Evolutionary conservation across 2,888 invertebrate species (phyloP), one percentile per base, ranked within the genome.

Genomic region (Eilema caniola): DNA sequence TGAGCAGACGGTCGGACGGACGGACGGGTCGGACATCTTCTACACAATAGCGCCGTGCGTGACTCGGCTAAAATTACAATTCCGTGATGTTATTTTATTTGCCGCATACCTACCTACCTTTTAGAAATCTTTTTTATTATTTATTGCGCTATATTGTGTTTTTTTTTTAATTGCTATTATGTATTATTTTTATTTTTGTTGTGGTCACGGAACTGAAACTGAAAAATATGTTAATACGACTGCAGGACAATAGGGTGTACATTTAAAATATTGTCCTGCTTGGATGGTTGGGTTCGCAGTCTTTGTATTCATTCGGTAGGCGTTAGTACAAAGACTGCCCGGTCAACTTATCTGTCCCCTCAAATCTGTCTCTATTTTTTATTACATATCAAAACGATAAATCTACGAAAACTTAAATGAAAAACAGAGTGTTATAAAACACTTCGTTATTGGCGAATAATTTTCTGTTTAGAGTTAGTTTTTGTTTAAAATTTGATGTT

Each of bases 41-140:
- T 33, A 64, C 63, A 81, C 77, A 81, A 81, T 70, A 71, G 81
- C n/a, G 60, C 31, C 14, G 79, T 79, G 79, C 81, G 82, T 76
- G 82, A 81, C 75, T 72, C 71, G n/a, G 53, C 78, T 69, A 69
- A 71, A 64, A 79, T 76, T 78, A 75, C 71, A 72, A 74, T 67
- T 33, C 16, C 20, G 68, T 73, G 72, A 77, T 74, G 70, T 69
- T 72, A 76, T 73, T 81, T 75, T 70, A 78, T 77, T 72, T 76
- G 70, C 69, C 71, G 63, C 71, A 68, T 71, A 73, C 76, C 73
- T 72, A 73, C 76, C 73, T 72, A n/a, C n/a, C n/a, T 77, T 69
- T 72, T 61, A 69, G 64, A 78, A 74, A 72, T 62, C 74, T 61
- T 67, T 68, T 72, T 73, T 76, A 75, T 73, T 80, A 81, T 80